Base-by-base conservation (phyloP, 2,797 vertebrate species). In the Rallus crepitans region DNA sequence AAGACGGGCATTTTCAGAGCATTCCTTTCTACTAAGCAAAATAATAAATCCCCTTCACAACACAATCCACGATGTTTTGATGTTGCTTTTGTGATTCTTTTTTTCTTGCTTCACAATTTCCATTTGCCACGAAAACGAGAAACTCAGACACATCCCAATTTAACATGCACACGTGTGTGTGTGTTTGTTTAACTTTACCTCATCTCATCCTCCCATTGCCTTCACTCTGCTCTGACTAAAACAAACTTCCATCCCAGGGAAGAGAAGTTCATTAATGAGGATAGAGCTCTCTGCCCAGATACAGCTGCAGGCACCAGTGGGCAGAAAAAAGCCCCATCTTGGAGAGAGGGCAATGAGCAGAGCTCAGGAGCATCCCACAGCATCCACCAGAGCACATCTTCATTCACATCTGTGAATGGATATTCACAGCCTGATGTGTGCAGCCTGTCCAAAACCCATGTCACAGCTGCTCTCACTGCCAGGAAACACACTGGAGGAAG, bases 211-310 rank as follows among this genome's bases (percentile, higher is more conserved):
- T 70, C 35, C 42, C 59, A n/a, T 57, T 59, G 12, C 11, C 52
- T 63, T 27, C 3, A 0, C 18, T 79, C 14, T 63, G 52, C 23
- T 35, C 37, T 37, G 10, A 17, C 25, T 39, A 6, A 42, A 52
- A 25, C 45, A 60, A 84, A 19, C 28, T 24, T 5, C 57, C 45
- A 13, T 0, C 5, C 6, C 42, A 52, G n/a, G 40, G 12, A 3
- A 28, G 31, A 3, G 3, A 48, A 39, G 24, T 30, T 81, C 39
- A 6, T 47, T 16, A 27, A 8, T 2, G 55, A 69, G 81, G 40
- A 17, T 3, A 24, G 25, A 55, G 84, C 0, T 0, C 16, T 14
- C 1, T 0, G 2, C 5, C 1, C 4, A 69, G 48, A 19, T 4
- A 23, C 6, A 73, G 37, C 78, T 70, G 42, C 7, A 21, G 50